These are phyloP conservation scores for Enoplosus armatus DNA, from an alignment of 2,797 vertebrate species.

Conservation along the genomic window DNA sequence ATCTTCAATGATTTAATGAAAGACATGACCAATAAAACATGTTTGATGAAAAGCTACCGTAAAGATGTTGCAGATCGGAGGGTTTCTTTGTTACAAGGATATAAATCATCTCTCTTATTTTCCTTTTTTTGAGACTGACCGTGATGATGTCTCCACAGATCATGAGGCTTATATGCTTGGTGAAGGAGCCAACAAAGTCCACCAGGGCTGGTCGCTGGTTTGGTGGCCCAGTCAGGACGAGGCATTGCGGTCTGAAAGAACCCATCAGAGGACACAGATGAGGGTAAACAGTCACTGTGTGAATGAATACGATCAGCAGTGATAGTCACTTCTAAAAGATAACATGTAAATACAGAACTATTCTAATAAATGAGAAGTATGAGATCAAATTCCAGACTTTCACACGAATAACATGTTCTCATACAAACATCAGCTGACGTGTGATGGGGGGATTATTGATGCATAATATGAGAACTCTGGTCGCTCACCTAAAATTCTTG, in stretches of 20 bases:
- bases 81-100: background rate
- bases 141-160: conserved; percentile 85
- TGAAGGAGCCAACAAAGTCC: conserved; percentile 85
- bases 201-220: conserved; percentile 83
- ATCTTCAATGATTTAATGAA: background rate
- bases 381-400: background rate
- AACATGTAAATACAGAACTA: background rate
- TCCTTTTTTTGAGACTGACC: conserved; percentile 62
- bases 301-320: background rate
- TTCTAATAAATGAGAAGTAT: background rate
- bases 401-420: background rate
- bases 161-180: conserved; percentile 86
- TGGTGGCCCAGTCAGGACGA: conserved; percentile 85
- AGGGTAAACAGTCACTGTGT: background rate
- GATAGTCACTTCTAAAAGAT: background rate
- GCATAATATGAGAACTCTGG: background rate
- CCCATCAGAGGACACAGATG: background rate
- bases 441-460: background rate
- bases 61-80: background rate
- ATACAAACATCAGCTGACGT: background rate
- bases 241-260: conserved; percentile 83
- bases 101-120: background rate
- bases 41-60: background rate
- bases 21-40: background rate
- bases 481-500: conserved; percentile 85